These are phyloP conservation scores for Craniophora ligustri DNA, from an alignment of 2,888 invertebrate species.

Conservation along the genomic window DNA sequence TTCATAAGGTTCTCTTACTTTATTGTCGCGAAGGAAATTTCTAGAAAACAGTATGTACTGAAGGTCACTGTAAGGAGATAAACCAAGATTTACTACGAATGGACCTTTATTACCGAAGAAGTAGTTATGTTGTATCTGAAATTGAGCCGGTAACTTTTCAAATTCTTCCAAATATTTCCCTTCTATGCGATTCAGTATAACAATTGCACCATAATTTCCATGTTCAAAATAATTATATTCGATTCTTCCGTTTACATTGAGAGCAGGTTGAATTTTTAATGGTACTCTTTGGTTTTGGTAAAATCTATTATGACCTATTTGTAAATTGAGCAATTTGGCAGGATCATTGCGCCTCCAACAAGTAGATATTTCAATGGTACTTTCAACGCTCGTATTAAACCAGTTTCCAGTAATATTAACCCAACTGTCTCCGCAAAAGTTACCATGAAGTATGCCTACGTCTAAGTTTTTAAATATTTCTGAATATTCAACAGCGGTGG, in stretches of 20 bases:
- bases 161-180: constrained; percentile 92
- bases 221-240: constrained; percentile 96
- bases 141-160: constrained; percentile 91
- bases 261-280: constrained; percentile 93
- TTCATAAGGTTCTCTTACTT: constrained; percentile 95
- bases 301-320: constrained; percentile 96
- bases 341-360: constrained; percentile 92
- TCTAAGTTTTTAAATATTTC: constrained; percentile 96
- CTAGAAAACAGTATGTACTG: constrained; percentile 95
- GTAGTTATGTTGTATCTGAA: constrained; percentile 95
- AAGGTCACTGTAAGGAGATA: constrained; percentile 95
- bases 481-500: constrained; percentile 95
- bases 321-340: constrained; percentile 88
- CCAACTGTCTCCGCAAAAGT: constrained; percentile 95
- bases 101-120: constrained; percentile 96
- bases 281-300: constrained; percentile 92
- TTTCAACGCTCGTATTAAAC: constrained; percentile 93
- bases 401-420: constrained; percentile 97
- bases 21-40: constrained; percentile 96
- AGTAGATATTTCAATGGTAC: constrained; percentile 94
- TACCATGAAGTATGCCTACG: constrained; percentile 96
- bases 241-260: constrained; percentile 93
- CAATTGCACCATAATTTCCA: constrained; percentile 94
- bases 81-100: constrained; percentile 95
- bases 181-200: constrained; percentile 93